phyloP scores from a whole-genome alignment of 2,888 invertebrate genomes.

The Agriopis aurantiaria region DNA sequence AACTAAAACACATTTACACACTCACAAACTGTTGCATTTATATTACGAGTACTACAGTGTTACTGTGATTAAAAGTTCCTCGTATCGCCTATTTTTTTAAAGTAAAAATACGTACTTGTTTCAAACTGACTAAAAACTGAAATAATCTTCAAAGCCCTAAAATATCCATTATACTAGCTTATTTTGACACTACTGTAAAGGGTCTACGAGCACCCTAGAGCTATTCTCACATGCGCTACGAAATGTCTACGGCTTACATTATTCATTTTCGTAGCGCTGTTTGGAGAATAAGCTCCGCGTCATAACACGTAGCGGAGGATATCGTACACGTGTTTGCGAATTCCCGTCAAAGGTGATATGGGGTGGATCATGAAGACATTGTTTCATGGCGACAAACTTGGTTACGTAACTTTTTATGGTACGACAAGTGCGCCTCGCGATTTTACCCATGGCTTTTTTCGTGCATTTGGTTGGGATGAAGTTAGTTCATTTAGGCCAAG shows the following conservation, averaged over 20 bases:
- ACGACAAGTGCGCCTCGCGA: too few species aligned
- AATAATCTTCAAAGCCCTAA: too few species aligned
- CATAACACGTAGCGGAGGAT: slow-evolving; percentile 72
- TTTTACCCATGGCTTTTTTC: background rate
- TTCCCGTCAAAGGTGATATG: slow-evolving; percentile 73
- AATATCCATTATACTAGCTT: background rate
- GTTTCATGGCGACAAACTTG: slow-evolving; percentile 63
- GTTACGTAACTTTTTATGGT: slow-evolving; percentile 40
- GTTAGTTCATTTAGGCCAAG: too few species aligned
- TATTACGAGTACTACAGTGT: too few species aligned
- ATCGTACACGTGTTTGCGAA: slow-evolving; percentile 70
- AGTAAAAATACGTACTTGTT: too few species aligned
- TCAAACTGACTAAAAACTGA: too few species aligned
- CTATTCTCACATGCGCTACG: slow-evolving; percentile 7
- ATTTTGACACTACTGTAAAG: background rate
- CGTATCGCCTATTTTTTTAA: too few species aligned
- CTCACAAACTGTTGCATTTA: too few species aligned
- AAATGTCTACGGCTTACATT: slow-evolving; percentile 20
- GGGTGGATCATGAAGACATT: slow-evolving; percentile 69
- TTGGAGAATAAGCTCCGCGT: slow-evolving; percentile 61
- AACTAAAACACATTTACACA: too few species aligned
- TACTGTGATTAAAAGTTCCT: too few species aligned
- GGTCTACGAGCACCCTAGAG: background rate
- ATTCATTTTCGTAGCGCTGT: slow-evolving; percentile 13
- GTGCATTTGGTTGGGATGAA: background rate